Percentiles rank a stretch among this genome's conserved stretches.
phyloP scores from a whole-genome alignment of 2,888 invertebrate genomes.

The Lasioglossum villosulum region DNA sequence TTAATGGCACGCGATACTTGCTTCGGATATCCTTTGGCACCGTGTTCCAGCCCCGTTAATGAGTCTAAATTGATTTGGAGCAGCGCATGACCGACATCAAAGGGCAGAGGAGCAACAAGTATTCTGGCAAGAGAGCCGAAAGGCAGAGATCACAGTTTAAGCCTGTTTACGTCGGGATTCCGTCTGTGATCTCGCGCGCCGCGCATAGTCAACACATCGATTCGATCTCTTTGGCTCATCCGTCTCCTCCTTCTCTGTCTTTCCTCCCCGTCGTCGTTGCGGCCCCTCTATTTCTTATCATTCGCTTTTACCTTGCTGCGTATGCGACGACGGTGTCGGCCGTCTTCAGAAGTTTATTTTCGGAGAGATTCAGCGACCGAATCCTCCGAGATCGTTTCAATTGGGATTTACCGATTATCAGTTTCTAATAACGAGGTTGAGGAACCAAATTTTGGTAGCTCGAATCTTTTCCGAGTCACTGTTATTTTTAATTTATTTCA shows the following conservation, averaged over 20 bases:
- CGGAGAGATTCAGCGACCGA: not conserved
- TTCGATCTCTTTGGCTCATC: slow-evolving; percentile 43
- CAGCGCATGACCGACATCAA: slow-evolving; percentile 69
- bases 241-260: slow-evolving; percentile 21
- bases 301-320: not conserved
- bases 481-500: too few species aligned
- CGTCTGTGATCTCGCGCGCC: slow-evolving; percentile 73
- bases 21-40: slow-evolving; percentile 65
- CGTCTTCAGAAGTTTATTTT: slow-evolving; percentile 7
- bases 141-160: slow-evolving; percentile 73
- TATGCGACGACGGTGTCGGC: not conserved
- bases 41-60: slow-evolving; percentile 65
- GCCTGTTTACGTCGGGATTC: slow-evolving; percentile 75
- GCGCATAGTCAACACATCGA: slow-evolving; percentile 68
- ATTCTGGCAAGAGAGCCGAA: slow-evolving; percentile 63
- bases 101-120: slow-evolving; percentile 70
- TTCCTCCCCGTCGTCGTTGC: not conserved
- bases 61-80: slow-evolving; percentile 72
- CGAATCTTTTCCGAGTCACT: not conserved
- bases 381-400: not conserved
- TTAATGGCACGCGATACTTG: slow-evolving; percentile 67
- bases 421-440: not conserved
- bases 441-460: not conserved
- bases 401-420: not conserved
- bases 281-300: slow-evolving; percentile 42